Conservation (phyloP, 2,888 invertebrate species). For the Leptopilina myrica region DNA sequence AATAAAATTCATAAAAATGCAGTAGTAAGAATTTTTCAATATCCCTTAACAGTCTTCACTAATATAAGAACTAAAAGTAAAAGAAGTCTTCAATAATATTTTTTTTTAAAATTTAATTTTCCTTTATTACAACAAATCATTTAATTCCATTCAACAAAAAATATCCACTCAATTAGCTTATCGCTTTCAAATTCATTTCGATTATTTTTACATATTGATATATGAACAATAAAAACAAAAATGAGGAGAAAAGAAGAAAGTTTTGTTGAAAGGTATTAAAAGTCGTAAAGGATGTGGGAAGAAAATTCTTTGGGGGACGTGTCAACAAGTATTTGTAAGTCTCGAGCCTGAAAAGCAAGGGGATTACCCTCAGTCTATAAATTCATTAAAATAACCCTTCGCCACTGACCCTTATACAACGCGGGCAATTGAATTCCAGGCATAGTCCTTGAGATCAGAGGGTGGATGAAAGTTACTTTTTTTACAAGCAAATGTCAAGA, state of each 20-base stretch:
- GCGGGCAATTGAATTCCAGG: constrained; percentile 69
- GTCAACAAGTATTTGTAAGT: constrained; percentile 48
- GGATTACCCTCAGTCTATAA: constrained; percentile 60
- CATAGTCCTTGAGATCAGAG: constrained; percentile 59
- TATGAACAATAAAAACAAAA: too few species aligned
- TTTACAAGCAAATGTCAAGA: constrained; percentile 26
- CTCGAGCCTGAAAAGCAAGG: constrained; percentile 33
- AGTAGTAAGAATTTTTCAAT: too few species aligned
- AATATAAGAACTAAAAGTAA: too few species aligned
- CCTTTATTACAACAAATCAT: too few species aligned
- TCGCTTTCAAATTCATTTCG: too few species aligned
- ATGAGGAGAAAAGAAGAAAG: background rate
- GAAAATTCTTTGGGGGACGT: constrained; percentile 44
- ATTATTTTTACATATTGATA: too few species aligned
- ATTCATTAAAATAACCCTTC: constrained; percentile 74
- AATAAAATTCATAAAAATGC: too few species aligned
- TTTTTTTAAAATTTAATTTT: too few species aligned
- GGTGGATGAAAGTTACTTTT: constrained; percentile 38
- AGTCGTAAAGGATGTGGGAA: constrained; percentile 2
- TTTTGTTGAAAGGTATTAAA: background rate
- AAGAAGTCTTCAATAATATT: too few species aligned
- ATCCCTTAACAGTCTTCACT: too few species aligned
- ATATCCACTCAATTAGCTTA: too few species aligned
- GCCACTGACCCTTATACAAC: constrained; percentile 60
- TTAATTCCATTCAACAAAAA: too few species aligned